Evolutionary conservation across 1,140 invertebrate species (phyloP), one percentile per base, ranked within the genome.

Genomic region (Drosophila mayri): DNA sequence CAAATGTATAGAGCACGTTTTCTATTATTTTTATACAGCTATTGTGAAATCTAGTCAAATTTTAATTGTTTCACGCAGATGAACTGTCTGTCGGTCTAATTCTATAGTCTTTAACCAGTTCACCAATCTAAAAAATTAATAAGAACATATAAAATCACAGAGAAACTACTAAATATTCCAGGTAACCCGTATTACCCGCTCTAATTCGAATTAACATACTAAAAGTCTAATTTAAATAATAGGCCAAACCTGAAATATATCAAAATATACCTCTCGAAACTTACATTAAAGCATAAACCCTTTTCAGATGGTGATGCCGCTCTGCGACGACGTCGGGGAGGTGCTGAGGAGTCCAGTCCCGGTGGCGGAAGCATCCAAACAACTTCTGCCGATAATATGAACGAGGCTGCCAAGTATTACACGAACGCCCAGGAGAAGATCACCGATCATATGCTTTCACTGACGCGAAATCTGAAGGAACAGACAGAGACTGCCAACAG

Each of bases 391-490:
- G 95, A 96, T 74, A 97, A 98, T 91, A 94, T 98, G 55, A 96
- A 98, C 92, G 95, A 95, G 54, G 88, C 98, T 14, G 93, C 99
- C 40, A 96, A 97, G 91, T 96, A 97, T 92, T 97, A 98, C 91
- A 95, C 97, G 80, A 95, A 96, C 77, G 95, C 97, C 92, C 98
- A 99, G 91, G 97, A 98, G 86, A 98, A 97, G 92, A 96, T 99
- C 46, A 97, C 98, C 0, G 97, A 98, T 80, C 97, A 99, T 86
- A 98, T 99, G 97, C 93, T 99, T 4, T 93, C 95, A n/a, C 94
- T 99, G 74, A 97, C 97, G 0, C 95, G 95, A 60, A 98, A 95
- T 90, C 95, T 99, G 28, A 98, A 98, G 93, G 97, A 98, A 91
- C 97, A 98, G 91, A 97, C 97, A 7, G 94, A 96, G 76, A 95